Evolutionary conservation across 2,888 invertebrate species (phyloP).

Genomic region (Syrphus vitripennis): DNA sequence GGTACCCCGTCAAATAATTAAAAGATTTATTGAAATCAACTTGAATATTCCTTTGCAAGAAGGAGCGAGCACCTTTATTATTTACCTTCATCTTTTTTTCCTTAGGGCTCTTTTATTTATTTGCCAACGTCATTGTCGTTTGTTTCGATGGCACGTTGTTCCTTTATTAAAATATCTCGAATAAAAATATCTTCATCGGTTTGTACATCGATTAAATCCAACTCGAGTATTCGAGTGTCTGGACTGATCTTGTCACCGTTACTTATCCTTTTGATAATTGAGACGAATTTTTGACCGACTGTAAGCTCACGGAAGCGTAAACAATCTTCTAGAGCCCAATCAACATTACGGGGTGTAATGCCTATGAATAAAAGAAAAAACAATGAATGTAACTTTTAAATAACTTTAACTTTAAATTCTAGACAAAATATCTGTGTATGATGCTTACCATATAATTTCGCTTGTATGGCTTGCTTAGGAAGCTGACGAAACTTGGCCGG

Average conservation of each 20-base stretch:
- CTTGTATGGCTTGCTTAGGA: slow-evolving; percentile 86
- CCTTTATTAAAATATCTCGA: slow-evolving; percentile 85
- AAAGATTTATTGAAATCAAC: slow-evolving; percentile 10
- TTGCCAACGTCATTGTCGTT: slow-evolving; percentile 6
- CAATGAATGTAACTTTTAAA: background rate
- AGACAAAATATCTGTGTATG: background rate
- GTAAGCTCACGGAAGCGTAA: slow-evolving; percentile 88
- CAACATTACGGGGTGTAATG: slow-evolving; percentile 81
- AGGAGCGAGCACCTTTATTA: slow-evolving; percentile 41
- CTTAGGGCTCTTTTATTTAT: background rate
- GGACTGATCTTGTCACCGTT: slow-evolving; percentile 84
- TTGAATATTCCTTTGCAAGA: background rate
- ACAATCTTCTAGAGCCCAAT: slow-evolving; percentile 84
- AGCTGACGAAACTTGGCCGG: slow-evolving; percentile 83
- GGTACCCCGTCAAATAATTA: background rate
- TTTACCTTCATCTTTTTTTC: slow-evolving; percentile 23
- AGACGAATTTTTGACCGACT: slow-evolving; percentile 87
- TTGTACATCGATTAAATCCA: slow-evolving; percentile 88
- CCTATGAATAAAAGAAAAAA: slow-evolving; percentile 78
- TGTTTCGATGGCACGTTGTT: slow-evolving; percentile 82
- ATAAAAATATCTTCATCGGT: slow-evolving; percentile 86
- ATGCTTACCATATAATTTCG: slow-evolving; percentile 83
- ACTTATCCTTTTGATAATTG: slow-evolving; percentile 85
- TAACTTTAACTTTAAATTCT: too few species aligned
- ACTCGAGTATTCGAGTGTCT: slow-evolving; percentile 84